A percentile compares a stretch with the other conserved stretches of the same genome.
These are phyloP conservation scores for Sialis lutaria DNA, from an alignment of 2,888 invertebrate genomes.

Conservation along the genomic window DNA sequence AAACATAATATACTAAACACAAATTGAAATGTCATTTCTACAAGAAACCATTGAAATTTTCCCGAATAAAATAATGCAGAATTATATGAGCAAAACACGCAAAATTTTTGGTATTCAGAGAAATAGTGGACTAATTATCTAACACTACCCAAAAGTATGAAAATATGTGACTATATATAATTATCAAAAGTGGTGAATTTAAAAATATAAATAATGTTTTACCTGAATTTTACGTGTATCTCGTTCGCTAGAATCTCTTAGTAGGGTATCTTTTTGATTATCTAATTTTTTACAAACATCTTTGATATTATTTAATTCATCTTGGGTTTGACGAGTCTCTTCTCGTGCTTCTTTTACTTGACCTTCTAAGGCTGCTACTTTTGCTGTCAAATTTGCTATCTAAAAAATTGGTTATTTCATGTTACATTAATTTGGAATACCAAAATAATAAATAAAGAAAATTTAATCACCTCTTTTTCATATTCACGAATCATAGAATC, in stretches of 20 bases:
- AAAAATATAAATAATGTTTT: constrained; percentile 6
- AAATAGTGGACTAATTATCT: too few species aligned
- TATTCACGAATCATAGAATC: constrained; percentile 33
- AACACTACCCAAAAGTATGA: too few species aligned
- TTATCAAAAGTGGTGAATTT: too few species aligned
- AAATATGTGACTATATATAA: too few species aligned
- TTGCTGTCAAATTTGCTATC: constrained; percentile 31
- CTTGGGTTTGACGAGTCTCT: constrained; percentile 37
- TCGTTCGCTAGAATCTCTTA: constrained; percentile 32
- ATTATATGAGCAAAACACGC: too few species aligned
- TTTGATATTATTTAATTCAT: constrained; percentile 38
- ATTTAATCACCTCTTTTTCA: constrained; percentile 32
- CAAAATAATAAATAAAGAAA: neutral
- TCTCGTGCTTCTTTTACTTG: constrained; percentile 42
- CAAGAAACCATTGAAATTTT: too few species aligned
- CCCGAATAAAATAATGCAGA: too few species aligned
- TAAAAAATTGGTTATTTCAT: constrained; percentile 21
- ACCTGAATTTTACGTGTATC: constrained; percentile 27
- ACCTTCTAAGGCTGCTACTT: constrained; percentile 43
- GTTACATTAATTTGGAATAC: neutral
- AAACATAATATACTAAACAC: too few species aligned
- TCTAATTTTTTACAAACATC: constrained; percentile 45
- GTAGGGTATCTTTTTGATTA: constrained; percentile 44
- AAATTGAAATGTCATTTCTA: too few species aligned
- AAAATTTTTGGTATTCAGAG: too few species aligned